These are phyloP conservation scores for Idaea aversata DNA, from an alignment of 2,888 invertebrate species.

Conservation along the genomic window DNA sequence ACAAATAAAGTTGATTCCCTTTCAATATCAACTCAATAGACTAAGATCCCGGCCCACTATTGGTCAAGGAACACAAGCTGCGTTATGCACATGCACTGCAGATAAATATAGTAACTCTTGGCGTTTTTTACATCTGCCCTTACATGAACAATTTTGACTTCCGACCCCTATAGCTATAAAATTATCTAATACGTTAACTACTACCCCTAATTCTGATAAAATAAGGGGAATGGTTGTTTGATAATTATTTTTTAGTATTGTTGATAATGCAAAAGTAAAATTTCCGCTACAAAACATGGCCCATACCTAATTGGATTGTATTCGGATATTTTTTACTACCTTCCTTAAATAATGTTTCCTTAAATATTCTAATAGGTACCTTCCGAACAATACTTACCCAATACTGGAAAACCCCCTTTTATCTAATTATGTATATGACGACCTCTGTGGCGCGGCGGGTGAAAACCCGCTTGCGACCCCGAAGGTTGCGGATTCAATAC, in stretches of 20 bases:
- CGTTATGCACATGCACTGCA: constrained; percentile 61
- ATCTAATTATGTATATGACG: too few species aligned
- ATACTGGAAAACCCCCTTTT: too few species aligned
- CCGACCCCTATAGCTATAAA: constrained; percentile 24
- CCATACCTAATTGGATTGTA: background rate
- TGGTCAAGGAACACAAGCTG: constrained; percentile 69
- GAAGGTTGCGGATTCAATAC: too few species aligned
- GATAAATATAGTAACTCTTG: constrained; percentile 68
- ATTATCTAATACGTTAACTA: constrained; percentile 21
- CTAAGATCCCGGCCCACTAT: constrained; percentile 38
- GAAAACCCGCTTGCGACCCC: too few species aligned
- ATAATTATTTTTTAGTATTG: constrained; percentile 17
- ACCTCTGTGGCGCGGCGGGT: too few species aligned
- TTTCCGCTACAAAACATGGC: background rate
- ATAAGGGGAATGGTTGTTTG: constrained; percentile 14
- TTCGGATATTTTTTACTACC: background rate
- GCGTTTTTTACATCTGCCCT: constrained; percentile 67
- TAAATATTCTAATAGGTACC: too few species aligned
- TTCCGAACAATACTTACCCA: too few species aligned
- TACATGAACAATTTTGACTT: constrained; percentile 20
- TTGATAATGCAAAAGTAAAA: constrained; percentile 13
- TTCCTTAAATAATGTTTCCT: too few species aligned
- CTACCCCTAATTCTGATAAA: constrained; percentile 20
- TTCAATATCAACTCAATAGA: background rate
- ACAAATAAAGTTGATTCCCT: constrained; percentile 41